phyloP scores from a whole-genome alignment of 1,140 invertebrate species.

The Leptinotarsa undecemlineata region DNA sequence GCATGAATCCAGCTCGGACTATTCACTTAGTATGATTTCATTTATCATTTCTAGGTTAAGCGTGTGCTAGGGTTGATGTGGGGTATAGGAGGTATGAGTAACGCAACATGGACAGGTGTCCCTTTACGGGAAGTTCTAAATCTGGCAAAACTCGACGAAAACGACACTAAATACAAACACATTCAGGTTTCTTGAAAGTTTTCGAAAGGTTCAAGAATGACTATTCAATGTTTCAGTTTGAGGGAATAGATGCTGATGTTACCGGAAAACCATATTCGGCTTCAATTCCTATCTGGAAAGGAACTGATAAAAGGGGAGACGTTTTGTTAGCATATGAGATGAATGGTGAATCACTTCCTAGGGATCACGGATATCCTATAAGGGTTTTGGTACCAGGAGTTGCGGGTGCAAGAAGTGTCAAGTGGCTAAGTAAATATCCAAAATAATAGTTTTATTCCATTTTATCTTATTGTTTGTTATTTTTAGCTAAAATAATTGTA shows the following conservation, averaged over 20 bases:
- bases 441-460: neutral
- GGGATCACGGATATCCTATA: constrained; percentile 93
- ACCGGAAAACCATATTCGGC: constrained; percentile 83
- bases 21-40: no score
- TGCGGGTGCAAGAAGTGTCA: constrained; percentile 81
- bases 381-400: constrained; percentile 89
- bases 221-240: constrained; percentile 63
- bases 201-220: neutral
- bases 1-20: no score
- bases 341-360: constrained; percentile 84
- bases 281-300: constrained; percentile 89
- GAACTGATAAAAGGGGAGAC: constrained; percentile 76
- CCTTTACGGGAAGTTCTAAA: constrained; percentile 75
- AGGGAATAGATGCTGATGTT: constrained; percentile 86
- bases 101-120: constrained; percentile 91
- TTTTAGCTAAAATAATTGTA: constrained; percentile 74
- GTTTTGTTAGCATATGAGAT: constrained; percentile 95
- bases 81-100: constrained; percentile 88
- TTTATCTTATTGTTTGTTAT: neutral
- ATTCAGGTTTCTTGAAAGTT: constrained; percentile 60
- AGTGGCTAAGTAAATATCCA: constrained; percentile 71
- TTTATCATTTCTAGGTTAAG: constrained; percentile 62
- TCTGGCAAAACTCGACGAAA: constrained; percentile 65
- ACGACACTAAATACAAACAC: constrained; percentile 71
- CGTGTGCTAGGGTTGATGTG: constrained; percentile 87